Percentiles rank a stretch among this genome's conserved stretches.
These are phyloP conservation scores for Tanypteryx hageni DNA, from an alignment of 2,888 invertebrate species.

Conservation along the genomic window DNA sequence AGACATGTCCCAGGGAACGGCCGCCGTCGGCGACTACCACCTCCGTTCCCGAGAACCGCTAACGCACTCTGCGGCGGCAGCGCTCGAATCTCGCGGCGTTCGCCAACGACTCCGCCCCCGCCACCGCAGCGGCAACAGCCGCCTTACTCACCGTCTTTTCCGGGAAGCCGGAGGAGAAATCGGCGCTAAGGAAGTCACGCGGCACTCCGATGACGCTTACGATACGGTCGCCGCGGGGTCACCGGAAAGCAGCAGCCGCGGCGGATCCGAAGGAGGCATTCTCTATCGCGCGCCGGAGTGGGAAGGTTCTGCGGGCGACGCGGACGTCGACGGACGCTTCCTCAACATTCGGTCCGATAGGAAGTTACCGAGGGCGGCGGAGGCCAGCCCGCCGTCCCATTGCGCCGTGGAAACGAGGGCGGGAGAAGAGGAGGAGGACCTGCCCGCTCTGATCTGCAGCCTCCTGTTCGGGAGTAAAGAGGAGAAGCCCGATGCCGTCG, in stretches of 20 bases:
- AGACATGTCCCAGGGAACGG: constrained; percentile 17
- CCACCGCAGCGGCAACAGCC: not conserved
- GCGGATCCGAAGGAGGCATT: not conserved
- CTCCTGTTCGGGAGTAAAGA: constrained; percentile 32
- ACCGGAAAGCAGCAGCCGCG: not conserved
- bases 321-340: not conserved
- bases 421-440: constrained; percentile 7
- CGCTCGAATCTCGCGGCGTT: not conserved
- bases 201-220: constrained; percentile 33
- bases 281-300: not conserved
- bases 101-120: not conserved
- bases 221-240: constrained; percentile 4
- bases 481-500: not conserved
- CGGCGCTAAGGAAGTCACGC: constrained; percentile 48
- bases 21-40: not conserved
- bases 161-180: constrained; percentile 46
- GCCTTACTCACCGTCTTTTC: constrained; percentile 55
- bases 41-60: not conserved
- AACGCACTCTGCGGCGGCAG: not conserved
- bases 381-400: constrained; percentile 27
- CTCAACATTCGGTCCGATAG: constrained; percentile 41
- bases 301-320: not conserved
- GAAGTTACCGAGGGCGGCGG: constrained; percentile 44
- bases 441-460: constrained; percentile 36
- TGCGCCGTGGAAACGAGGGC: constrained; percentile 1